Evolutionary conservation across 2,888 invertebrate genomes (phyloP), one percentile per base, ranked within the genome.

Genomic region (Sinopyrophorus schimmeli): DNA sequence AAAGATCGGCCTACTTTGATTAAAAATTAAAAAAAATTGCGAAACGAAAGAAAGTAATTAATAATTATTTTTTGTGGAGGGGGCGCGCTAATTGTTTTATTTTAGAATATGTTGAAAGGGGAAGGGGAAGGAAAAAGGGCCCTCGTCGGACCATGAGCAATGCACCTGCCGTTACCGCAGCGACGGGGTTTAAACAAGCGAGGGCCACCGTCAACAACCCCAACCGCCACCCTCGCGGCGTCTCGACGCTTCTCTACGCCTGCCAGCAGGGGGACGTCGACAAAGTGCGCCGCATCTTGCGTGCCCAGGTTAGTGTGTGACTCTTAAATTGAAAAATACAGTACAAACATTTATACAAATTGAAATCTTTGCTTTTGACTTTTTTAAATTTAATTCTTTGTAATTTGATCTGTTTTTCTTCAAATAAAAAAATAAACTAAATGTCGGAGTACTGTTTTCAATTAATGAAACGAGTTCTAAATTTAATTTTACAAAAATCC

Each of bases 161-260:
- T 39, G 59, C 32, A 44, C 47, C 55, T 30, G 24, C 41, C 44
- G 55, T 53, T 40, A 18, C 55, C 41, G 40, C 49, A 37, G 49
- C 54, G 42, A 41, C 50, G 51, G 47, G 27, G 26, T 41, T 50
- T 35, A 40, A 47, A 34, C 46, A 54, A 54, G 39, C 47, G 32
- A 30, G 47, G 35, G 35, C 37, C 35, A 43, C 35, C 39, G 38
- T 26, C 39, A 43, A 47, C 40, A 34, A 42, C 21, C n/a, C n/a
- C n/a, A n/a, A n/a, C n/a, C n/a, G n/a, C n/a, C n/a, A n/a, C n/a
- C 34, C 48, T 43, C 50, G 65, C 31, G 68, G 91, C 65, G 89
- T 91, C 73, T 88, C 91, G 57, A 82, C 85, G 62, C 83, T 93
- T 68, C 92, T 93, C 92, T 89, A 91, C 76, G 91, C 92, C 65